Conservation (phyloP, 2,888 invertebrate species). For the Apantesis nais region DNA sequence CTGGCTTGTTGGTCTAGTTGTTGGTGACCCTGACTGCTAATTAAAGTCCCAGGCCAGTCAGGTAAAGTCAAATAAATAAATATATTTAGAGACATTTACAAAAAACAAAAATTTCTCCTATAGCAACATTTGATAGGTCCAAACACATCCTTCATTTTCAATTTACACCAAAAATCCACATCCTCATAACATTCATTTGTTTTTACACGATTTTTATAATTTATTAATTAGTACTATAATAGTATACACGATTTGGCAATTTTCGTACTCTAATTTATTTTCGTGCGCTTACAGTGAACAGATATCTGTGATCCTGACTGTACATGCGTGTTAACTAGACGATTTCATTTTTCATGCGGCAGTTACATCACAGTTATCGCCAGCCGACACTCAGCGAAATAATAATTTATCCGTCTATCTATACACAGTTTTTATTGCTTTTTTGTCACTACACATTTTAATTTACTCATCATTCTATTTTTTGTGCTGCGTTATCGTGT, state of each 20-base stretch:
- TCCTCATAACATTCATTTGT: no score
- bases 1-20: no score
- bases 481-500: not conserved
- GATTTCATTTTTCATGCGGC: not conserved
- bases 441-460: conserved; percentile 1
- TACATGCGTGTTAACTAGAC: conserved; percentile 1
- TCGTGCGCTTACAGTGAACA: not conserved
- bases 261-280: not conserved
- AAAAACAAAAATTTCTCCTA: no score
- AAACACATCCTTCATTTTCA: no score
- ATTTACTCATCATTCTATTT: not conserved
- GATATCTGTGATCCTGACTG: not conserved
- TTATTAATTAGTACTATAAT: no score
- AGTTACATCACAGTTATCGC: conserved; percentile 36
- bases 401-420: conserved; percentile 31
- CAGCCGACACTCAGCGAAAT: conserved; percentile 32
- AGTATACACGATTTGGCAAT: not conserved
- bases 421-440: conserved; percentile 16
- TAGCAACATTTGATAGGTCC: no score
- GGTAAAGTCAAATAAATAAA: no score
- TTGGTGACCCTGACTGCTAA: no score
- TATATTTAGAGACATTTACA: no score
- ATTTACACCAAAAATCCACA: no score
- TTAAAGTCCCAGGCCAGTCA: no score
- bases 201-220: no score